Conservation (phyloP, 2,888 invertebrate genomes). For the Microdon myrmicae region DNA sequence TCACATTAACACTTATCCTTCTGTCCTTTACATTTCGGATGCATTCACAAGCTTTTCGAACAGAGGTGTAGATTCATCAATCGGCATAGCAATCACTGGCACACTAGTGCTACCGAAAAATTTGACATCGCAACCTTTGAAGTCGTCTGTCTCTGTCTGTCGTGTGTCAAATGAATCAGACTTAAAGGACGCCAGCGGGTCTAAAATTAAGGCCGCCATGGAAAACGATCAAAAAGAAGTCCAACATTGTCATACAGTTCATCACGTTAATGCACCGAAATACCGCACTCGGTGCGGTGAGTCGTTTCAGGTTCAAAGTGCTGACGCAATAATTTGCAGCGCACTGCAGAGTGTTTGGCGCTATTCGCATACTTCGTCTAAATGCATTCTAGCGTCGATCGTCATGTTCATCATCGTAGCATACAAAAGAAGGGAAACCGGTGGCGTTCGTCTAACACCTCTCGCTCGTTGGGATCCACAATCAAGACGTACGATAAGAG, state of each 20-base stretch:
- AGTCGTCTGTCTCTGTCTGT: constrained; percentile 11
- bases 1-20: constrained; percentile 31
- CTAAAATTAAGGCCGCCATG: not conserved
- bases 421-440: constrained; percentile 24
- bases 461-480: constrained; percentile 8
- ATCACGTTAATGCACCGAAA: constrained; percentile 43
- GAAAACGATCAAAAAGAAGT: constrained; percentile 7
- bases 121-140: constrained; percentile 50
- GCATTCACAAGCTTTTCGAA: constrained; percentile 29
- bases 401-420: constrained; percentile 11
- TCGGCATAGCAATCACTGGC: constrained; percentile 42
- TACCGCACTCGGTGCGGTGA: constrained; percentile 33
- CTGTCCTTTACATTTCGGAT: constrained; percentile 45
- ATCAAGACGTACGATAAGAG: constrained; percentile 28
- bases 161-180: constrained; percentile 3
- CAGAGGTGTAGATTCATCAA: constrained; percentile 44
- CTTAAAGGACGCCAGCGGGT: constrained; percentile 2
- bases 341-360: constrained; percentile 50
- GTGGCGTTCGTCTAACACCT: constrained; percentile 23
- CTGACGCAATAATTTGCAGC: constrained; percentile 51
- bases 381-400: constrained; percentile 5
- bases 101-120: constrained; percentile 46
- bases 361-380: constrained; percentile 40
- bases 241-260: constrained; percentile 29
- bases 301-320: constrained; percentile 52